phyloP scores from a whole-genome alignment of 2,113 vertebrate species.

The Corythornis madagascariensis region DNA sequence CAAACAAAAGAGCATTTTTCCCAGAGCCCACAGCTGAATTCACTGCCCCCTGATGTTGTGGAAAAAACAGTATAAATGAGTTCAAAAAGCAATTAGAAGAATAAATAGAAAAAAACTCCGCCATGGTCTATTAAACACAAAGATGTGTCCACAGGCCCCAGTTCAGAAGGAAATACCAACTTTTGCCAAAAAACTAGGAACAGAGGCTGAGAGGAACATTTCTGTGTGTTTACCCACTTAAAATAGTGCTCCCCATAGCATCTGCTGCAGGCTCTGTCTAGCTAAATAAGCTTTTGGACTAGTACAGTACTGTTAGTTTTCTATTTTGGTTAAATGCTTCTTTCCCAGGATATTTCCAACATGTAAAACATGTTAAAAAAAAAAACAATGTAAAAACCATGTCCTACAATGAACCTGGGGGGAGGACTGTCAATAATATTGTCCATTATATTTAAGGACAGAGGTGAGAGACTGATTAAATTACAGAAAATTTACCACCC shows the following conservation, averaged over 20 bases:
- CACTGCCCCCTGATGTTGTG: slow-evolving; percentile 17
- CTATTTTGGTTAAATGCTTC: neutral
- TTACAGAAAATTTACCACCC: neutral
- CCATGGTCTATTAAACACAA: slow-evolving; percentile 29
- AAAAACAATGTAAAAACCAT: neutral
- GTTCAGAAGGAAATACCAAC: slow-evolving; percentile 26
- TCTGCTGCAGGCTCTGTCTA: neutral
- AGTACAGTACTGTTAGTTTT: neutral
- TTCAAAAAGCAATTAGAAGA: slow-evolving; percentile 55
- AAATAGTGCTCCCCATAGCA: slow-evolving; percentile 22
- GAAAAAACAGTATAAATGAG: slow-evolving; percentile 41
- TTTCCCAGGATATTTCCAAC: neutral
- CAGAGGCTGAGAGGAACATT: neutral
- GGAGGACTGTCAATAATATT: neutral
- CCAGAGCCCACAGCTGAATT: neutral
- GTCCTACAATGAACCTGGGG: neutral
- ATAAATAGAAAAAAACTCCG: slow-evolving; percentile 15
- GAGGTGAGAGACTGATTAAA: neutral
- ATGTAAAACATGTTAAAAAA: too few relatives aligned
- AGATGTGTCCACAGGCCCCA: slow-evolving; percentile 9
- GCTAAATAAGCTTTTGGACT: neutral
- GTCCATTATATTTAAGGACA: neutral
- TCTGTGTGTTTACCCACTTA: neutral
- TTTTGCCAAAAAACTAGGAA: slow-evolving; percentile 31
- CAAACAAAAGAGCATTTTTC: slow-evolving; percentile 20